phyloP scores from a whole-genome alignment of 1,140 invertebrate species.

The Drosophila pseudoananassae region DNA sequence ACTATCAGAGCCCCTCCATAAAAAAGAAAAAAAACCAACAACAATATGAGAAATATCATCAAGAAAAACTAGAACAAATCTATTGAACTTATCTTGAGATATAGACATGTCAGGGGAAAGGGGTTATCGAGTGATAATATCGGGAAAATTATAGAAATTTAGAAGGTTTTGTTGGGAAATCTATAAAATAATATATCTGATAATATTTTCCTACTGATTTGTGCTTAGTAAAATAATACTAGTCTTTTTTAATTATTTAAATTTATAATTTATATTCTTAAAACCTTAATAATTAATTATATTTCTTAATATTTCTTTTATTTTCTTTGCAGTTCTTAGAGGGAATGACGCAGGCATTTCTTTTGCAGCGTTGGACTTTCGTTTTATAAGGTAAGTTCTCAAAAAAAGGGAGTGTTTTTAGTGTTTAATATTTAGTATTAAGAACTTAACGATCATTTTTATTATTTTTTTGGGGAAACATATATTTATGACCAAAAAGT shows the following conservation, averaged over 20 bases:
- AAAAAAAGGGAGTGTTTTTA: background rate
- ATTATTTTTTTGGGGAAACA: background rate
- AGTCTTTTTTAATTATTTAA: too few species aligned
- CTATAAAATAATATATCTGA: too few species aligned
- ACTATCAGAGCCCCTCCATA: background rate
- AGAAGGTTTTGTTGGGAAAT: too few species aligned
- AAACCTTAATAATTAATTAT: constrained; percentile 1
- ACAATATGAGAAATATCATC: background rate
- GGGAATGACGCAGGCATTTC: constrained; percentile 84
- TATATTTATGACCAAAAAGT: constrained; percentile 20
- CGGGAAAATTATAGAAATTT: too few species aligned
- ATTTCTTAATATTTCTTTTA: constrained; percentile 20
- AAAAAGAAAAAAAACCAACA: background rate
- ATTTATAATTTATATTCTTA: too few species aligned
- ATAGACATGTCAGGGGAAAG: background rate
- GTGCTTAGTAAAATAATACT: too few species aligned
- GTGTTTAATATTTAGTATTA: background rate
- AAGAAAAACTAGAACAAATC: constrained; percentile 29
- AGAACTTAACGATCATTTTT: background rate
- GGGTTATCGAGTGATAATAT: background rate
- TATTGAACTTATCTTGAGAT: constrained; percentile 23
- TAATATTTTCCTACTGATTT: too few species aligned
- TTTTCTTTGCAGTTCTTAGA: constrained; percentile 67
- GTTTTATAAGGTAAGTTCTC: constrained; percentile 83
- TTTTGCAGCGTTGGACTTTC: constrained; percentile 84